Evolutionary conservation across 2,797 vertebrate species (phyloP).

Genomic region (Rachycentron canadum): DNA sequence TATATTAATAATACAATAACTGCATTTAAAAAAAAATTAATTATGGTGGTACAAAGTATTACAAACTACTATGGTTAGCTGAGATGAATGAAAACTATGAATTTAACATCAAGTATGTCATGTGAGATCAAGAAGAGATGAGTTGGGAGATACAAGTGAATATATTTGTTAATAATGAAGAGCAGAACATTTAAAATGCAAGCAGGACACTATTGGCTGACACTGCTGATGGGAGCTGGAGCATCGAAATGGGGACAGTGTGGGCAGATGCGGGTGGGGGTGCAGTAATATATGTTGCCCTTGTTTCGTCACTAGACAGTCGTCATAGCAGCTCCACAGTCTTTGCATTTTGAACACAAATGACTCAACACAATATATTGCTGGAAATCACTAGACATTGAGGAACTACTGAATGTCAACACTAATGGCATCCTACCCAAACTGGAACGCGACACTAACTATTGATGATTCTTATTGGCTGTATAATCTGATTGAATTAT

Average conservation of each 20-base stretch:
- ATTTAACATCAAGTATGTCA: not conserved
- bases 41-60: too few relatives aligned
- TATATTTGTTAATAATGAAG: conserved; percentile 52
- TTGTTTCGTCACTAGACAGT: conserved; percentile 68
- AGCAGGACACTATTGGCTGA: conserved; percentile 26
- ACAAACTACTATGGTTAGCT: too few relatives aligned
- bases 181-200: conserved; percentile 56
- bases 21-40: too few relatives aligned
- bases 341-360: conserved; percentile 35
- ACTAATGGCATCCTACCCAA: not conserved
- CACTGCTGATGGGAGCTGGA: conserved; percentile 34
- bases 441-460: not conserved
- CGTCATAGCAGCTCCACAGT: conserved; percentile 38
- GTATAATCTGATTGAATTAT: not conserved
- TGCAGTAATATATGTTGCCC: conserved; percentile 56
- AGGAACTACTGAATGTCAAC: not conserved
- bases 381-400: not conserved
- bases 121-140: not conserved
- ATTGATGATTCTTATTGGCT: not conserved
- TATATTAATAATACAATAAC: too few relatives aligned
- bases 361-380: conserved; percentile 33
- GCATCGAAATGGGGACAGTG: conserved; percentile 58
- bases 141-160: not conserved
- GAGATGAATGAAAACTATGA: too few relatives aligned
- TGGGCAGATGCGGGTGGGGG: conserved; percentile 44